A percentile compares a stretch with the other conserved stretches of the same genome.
Conservation (phyloP, 2,113 vertebrate species). For the Menidia beryllina region DNA sequence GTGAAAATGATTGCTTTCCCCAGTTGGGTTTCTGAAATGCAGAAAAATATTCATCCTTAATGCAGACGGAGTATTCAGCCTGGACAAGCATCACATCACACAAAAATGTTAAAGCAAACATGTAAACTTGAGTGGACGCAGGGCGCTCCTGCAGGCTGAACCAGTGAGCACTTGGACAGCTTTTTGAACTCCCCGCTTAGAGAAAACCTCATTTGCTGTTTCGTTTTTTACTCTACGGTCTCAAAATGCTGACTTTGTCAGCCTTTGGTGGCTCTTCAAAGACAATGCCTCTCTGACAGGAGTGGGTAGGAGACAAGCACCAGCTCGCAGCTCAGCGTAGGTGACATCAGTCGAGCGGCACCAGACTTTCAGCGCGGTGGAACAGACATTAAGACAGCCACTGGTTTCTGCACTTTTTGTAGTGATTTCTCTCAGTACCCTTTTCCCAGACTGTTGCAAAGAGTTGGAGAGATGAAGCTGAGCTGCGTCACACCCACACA, state of each 20-base stretch:
- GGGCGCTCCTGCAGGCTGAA: constrained; percentile 29
- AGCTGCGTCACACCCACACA: constrained; percentile 67
- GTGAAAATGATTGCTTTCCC: too few relatives aligned
- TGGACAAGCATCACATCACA: constrained; percentile 25
- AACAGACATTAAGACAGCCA: constrained; percentile 46
- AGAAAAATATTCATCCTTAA: constrained; percentile 31
- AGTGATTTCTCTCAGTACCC: constrained; percentile 43
- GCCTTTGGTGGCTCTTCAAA: constrained; percentile 34
- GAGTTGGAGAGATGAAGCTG: constrained; percentile 46
- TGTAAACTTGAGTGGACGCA: constrained; percentile 28
- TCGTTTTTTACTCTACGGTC: constrained; percentile 36
- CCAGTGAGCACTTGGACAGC: constrained; percentile 1
- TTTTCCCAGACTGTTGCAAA: constrained; percentile 35
- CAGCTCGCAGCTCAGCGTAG: constrained; percentile 33
- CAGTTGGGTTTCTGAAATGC: constrained; percentile 3
- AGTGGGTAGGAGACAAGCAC: constrained; percentile 27
- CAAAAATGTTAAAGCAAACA: constrained; percentile 35
- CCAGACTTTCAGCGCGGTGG: constrained; percentile 18
- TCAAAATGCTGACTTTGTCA: constrained; percentile 50
- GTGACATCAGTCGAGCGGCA: constrained; percentile 42
- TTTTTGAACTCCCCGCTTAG: constrained; percentile 35
- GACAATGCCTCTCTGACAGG: constrained; percentile 19
- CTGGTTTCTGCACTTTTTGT: constrained; percentile 57
- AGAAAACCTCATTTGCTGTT: constrained; percentile 30
- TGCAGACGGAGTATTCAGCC: constrained; percentile 10